phyloP scores from a whole-genome alignment of 2,888 invertebrate species.

The Eupithecia insigniata region DNA sequence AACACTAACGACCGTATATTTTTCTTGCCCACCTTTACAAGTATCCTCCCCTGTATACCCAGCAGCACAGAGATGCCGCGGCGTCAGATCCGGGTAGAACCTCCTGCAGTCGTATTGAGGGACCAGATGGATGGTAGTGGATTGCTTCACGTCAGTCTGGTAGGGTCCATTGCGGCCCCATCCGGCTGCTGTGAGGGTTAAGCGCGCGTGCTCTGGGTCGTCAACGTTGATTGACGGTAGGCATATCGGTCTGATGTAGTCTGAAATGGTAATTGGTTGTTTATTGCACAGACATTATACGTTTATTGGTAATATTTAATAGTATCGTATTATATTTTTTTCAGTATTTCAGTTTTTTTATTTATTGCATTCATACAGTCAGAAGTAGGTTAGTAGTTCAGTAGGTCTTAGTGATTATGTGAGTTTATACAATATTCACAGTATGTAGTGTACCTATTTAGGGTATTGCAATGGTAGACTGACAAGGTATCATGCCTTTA shows the following conservation, averaged over 20 bases:
- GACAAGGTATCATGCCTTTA: too few relatives aligned
- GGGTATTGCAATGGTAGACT: too few relatives aligned
- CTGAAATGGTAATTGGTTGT: slow-evolving; percentile 53
- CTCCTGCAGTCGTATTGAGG: slow-evolving; percentile 64
- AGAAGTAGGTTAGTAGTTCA: too few relatives aligned
- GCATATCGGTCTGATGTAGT: slow-evolving; percentile 75
- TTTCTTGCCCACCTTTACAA: slow-evolving; percentile 67
- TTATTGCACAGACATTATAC: too few relatives aligned
- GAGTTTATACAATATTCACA: too few relatives aligned
- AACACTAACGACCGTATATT: too few relatives aligned
- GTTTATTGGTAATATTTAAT: too few relatives aligned
- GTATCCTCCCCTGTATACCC: slow-evolving; percentile 74
- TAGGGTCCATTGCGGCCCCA: slow-evolving; percentile 74
- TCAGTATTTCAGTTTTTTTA: too few relatives aligned
- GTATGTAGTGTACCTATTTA: too few relatives aligned
- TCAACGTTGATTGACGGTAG: slow-evolving; percentile 71
- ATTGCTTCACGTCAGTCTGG: slow-evolving; percentile 69
- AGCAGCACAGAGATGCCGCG: slow-evolving; percentile 71
- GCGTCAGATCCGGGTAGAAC: slow-evolving; percentile 63
- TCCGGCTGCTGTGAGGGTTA: slow-evolving; percentile 71
- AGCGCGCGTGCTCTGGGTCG: slow-evolving; percentile 60
- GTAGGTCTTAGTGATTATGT: too few relatives aligned
- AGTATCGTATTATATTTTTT: too few relatives aligned
- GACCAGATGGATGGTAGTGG: slow-evolving; percentile 70
- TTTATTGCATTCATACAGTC: too few relatives aligned